phyloP scores from a whole-genome alignment of 1,140 invertebrate genomes.

The Paraescarpia echinospica region DNA sequence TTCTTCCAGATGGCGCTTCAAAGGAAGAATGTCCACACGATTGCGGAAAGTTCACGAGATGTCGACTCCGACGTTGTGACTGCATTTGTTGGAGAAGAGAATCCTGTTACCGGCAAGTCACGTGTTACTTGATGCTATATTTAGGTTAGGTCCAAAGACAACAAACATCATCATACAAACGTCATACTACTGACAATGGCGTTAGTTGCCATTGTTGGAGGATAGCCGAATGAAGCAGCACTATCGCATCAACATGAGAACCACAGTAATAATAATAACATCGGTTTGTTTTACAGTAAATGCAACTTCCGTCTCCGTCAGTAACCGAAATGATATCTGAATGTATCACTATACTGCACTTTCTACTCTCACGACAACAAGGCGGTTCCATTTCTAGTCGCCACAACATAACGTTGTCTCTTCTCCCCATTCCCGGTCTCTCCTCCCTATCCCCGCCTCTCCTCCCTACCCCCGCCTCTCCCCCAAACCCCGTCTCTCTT shows the following conservation, averaged over 20 bases:
- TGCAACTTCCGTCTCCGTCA: not conserved
- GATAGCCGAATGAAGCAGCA: not conserved
- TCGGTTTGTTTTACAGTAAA: not conserved
- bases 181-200: no score
- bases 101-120: not conserved
- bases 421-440: no score
- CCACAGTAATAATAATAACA: not conserved
- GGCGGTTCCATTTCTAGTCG: no score
- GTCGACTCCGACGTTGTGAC: not conserved
- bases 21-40: not conserved
- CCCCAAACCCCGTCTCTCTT: no score
- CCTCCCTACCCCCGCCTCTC: no score
- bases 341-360: no score
- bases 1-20: not conserved
- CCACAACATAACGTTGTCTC: no score
- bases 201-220: no score
- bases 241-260: not conserved
- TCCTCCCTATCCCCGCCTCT: no score
- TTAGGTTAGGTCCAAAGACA: not conserved
- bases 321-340: no score
- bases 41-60: not conserved
- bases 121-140: not conserved
- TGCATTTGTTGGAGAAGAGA: not conserved
- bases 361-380: no score
- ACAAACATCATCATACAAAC: no score